Conservation (phyloP, 2,113 vertebrate species). For the Ranitomeya variabilis region DNA sequence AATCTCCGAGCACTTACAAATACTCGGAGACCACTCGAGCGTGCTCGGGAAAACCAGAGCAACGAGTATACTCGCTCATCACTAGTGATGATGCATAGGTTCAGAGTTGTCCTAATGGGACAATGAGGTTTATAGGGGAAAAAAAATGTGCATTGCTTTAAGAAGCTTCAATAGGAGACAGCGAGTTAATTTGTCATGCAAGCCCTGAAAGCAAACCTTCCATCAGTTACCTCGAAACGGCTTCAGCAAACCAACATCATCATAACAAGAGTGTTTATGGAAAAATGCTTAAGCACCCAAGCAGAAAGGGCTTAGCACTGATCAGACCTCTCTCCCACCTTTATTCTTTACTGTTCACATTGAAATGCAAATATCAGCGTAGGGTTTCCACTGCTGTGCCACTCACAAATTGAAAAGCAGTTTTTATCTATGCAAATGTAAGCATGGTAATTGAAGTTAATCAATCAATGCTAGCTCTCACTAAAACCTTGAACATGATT, state of each 20-base stretch:
- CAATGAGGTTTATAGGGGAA: neutral
- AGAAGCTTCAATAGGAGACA: constrained; percentile 62
- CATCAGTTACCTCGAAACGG: constrained; percentile 77
- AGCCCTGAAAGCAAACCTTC: constrained; percentile 81
- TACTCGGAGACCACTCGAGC: too few relatives aligned
- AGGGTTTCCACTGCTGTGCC: constrained; percentile 99
- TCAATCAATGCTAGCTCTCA: constrained; percentile 99
- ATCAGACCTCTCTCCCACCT: constrained; percentile 99
- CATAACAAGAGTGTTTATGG: constrained; percentile 96
- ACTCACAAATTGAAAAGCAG: constrained; percentile 99
- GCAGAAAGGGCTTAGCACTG: constrained; percentile 99
- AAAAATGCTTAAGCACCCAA: constrained; percentile 87
- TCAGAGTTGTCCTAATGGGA: too few relatives aligned
- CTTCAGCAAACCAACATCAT: constrained; percentile 89
- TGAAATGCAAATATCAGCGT: constrained; percentile 99
- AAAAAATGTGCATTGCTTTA: neutral
- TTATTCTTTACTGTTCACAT: constrained; percentile 98
- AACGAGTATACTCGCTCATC: too few relatives aligned
- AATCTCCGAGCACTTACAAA: too few relatives aligned
- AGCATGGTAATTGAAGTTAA: constrained; percentile 99
- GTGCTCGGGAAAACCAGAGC: too few relatives aligned
- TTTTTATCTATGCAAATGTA: constrained; percentile 99
- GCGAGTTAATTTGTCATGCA: constrained; percentile 73
- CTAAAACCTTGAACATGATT: constrained; percentile 99
- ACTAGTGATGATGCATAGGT: too few relatives aligned